Percentiles rank a stretch among this genome's conserved stretches.
Evolutionary conservation across 2,888 invertebrate genomes (phyloP).

Genomic region (Macropis europaea): DNA sequence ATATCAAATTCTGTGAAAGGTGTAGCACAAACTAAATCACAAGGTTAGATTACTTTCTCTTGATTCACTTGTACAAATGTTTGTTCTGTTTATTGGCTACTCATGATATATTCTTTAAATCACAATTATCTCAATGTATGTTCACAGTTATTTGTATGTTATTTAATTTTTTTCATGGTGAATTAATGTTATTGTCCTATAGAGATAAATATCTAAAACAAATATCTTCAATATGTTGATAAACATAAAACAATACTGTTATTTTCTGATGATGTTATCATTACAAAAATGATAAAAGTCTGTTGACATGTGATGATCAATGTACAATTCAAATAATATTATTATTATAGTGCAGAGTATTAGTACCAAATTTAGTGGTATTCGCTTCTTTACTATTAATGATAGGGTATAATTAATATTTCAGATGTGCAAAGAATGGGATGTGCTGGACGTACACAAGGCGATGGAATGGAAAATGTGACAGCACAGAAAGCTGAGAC

Average conservation of each 20-base stretch:
- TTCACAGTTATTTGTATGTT: neutral
- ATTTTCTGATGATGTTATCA: neutral
- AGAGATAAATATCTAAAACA: neutral
- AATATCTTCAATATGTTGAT: neutral
- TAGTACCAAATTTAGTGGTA: neutral
- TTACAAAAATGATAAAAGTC: neutral
- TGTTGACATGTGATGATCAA: neutral
- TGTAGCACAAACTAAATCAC: constrained; percentile 16
- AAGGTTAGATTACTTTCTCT: constrained; percentile 33
- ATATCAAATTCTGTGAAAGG: constrained; percentile 6
- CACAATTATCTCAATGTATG: neutral
- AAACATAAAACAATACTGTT: neutral
- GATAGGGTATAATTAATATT: constrained; percentile 6
- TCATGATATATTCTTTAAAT: neutral
- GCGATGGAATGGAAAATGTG: constrained; percentile 89
- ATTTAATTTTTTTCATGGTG: neutral
- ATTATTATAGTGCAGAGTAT: too few relatives aligned
- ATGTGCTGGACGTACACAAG: constrained; percentile 83
- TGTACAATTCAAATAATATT: neutral
- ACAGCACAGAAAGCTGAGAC: constrained; percentile 60
- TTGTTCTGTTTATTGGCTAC: neutral
- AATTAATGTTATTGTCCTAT: too few relatives aligned
- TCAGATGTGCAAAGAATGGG: constrained; percentile 66
- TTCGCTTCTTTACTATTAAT: neutral
- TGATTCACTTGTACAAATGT: neutral